Base-by-base conservation (phyloP, 2,113 vertebrate genomes). In the Tympanuchus pallidicinctus region DNA sequence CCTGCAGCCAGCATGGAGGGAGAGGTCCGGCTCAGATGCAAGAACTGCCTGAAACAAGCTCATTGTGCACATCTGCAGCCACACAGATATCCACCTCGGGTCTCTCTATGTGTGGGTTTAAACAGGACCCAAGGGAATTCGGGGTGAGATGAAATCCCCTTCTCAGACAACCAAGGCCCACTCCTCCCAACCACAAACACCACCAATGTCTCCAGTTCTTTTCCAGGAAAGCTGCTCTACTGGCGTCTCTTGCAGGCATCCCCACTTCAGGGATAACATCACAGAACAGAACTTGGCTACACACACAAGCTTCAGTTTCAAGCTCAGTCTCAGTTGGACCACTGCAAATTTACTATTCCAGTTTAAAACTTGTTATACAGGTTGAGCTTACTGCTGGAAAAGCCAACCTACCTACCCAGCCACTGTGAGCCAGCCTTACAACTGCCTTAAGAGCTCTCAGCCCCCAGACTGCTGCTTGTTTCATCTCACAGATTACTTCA, bases 401-500 rank as follows among this genome's bases (percentile, higher is more conserved):
- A 95, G 64, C 27, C 20, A 28, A 54, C 52, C 27, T 54, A 30
- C 70, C 74, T 86, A 61, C 40, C 14, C 84, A 65, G 32, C 22
- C 81, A 47, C 71, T 48, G 52, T 1, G 6, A 91, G 84, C 57
- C 40, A 67, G 30, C 28, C 43, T 72, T 79, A 70, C 79, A 89
- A 73, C 12, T 70, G 54, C 74, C 75, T 82, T 52, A 32, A 92
- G 90, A 94, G 56, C 87, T 70, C 78, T 70, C 48, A 63, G 6
- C 38, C 6, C 18, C 0, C 9, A 11, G 67, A 32, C 27, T 48
- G 43, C 22, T 82, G 42, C 14, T 80, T 3, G 0, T 48, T 92
- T 85, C 54, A 89, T 52, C 74, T 95, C 64, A 82, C 36, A 45
- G 76, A 80, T 72, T n/a, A 70, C 43, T 91, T 88, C n/a, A 52